Evolutionary conservation across 2,113 vertebrate genomes (phyloP), one percentile per base, ranked within the genome.

Genomic region (Lophius piscatorius): DNA sequence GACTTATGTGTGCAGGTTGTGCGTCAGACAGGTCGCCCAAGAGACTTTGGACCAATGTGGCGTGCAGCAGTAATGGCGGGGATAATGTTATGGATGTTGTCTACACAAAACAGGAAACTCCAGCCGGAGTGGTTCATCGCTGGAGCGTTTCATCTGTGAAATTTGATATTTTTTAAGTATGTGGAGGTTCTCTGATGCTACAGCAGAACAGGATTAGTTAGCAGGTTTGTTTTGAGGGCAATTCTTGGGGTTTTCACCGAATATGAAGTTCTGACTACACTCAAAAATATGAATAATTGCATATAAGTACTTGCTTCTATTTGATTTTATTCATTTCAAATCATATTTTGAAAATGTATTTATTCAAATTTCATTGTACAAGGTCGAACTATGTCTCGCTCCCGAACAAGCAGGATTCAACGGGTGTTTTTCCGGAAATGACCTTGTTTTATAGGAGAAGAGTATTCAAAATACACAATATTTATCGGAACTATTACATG

Each of bases 31-130:
- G 48, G 49, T 54, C 26, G 56, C 13, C 38, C 58, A 18, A 31
- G 21, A 18, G 44, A 41, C 44, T 50, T 59, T 16, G 34, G 51
- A 47, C 39, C 45, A 44, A n/a, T 38, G 40, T 60, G 63, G 41
- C 40, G 45, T 42, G 33, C n/a, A n/a, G 34, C 18, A 18, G 54
- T 76, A 63, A 56, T 70, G 58, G 57, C 17, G 71, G 74, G 69
- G 40, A 46, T 71, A 69, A 46, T 62, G 69, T 78, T 81, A 84
- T 77, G 62, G 76, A 57, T 14, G 46, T 31, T 41, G 60, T 86
- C 87, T 62, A 68, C 69, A 62, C 76, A 35, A 77, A 84, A 56
- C 86, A 88, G 78, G 80, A 85, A 86, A 63, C 77, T 67, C 49
- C 23, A 83, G 66, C 66, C 52, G 57, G 54, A 77, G 71, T 46